Evolutionary conservation across 2,888 invertebrate genomes (phyloP).

Genomic region (Panzeria rudis): DNA sequence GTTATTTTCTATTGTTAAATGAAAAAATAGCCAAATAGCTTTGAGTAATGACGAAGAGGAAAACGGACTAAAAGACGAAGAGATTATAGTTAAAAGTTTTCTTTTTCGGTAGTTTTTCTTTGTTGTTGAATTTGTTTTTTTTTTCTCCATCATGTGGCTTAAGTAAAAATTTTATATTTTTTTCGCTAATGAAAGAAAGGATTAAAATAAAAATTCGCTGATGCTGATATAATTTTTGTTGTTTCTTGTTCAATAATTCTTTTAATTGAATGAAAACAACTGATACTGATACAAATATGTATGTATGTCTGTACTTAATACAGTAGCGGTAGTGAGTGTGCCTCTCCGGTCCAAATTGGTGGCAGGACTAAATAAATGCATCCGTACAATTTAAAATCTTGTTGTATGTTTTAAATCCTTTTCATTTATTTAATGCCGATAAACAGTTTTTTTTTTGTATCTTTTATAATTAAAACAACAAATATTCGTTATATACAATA

Average conservation of each 20-base stretch:
- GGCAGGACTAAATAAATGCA: slow-evolving; percentile 38
- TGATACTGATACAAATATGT: slow-evolving; percentile 15
- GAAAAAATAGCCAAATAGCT: slow-evolving; percentile 37
- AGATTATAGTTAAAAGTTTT: slow-evolving; percentile 61
- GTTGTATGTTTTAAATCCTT: slow-evolving; percentile 45
- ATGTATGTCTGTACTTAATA: too few species aligned
- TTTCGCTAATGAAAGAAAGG: slow-evolving; percentile 65
- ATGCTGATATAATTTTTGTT: slow-evolving; percentile 37
- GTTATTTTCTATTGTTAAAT: slow-evolving; percentile 32
- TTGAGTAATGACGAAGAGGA: slow-evolving; percentile 2
- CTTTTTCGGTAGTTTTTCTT: slow-evolving; percentile 34
- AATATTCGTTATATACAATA: slow-evolving; percentile 13
- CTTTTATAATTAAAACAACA: slow-evolving; percentile 31
- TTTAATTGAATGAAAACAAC: slow-evolving; percentile 60
- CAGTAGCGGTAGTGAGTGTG: not conserved
- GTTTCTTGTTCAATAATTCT: slow-evolving; percentile 57
- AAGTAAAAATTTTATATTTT: slow-evolving; percentile 41
- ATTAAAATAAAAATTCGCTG: slow-evolving; percentile 62
- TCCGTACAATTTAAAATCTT: slow-evolving; percentile 20
- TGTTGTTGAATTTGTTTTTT: not conserved
- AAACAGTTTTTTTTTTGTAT: slow-evolving; percentile 37
- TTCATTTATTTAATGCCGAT: slow-evolving; percentile 56
- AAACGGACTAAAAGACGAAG: not conserved
- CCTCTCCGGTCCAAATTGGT: slow-evolving; percentile 5
- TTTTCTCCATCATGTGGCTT: slow-evolving; percentile 24